Base-by-base conservation (phyloP, 2,113 vertebrate genomes). In the Chaenocephalus aceratus region DNA sequence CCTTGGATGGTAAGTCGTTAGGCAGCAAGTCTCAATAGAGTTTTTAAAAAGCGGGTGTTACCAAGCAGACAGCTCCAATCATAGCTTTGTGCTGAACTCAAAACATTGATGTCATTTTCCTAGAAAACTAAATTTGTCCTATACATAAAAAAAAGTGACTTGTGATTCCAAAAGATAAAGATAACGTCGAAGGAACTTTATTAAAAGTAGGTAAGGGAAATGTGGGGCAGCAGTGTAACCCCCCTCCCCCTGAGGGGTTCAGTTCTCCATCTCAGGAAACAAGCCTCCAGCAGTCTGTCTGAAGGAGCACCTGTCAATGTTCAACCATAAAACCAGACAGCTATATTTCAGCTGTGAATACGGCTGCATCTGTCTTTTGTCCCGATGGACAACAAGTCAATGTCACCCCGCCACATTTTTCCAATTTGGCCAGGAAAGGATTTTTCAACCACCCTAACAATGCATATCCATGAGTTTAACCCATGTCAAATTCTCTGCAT, bases 221-320 rank as follows among this genome's bases (percentile, higher is more conserved):
- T 48, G 41, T 14, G 15, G 52, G 10, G 51, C 15, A 44, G 3
- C 5, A 21, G 14, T 21, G 49, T 56, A 30, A 16, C 30, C 30
- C 3, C 30, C 30, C 3, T 0, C 30, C 36, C 36, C 36, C 36
- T 41, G 36, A 7, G 36, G 36, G 7, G 60, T 58, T 36, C 30
- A 13, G 36, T 34, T 66, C 13, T 67, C 48, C 18, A 61, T 67
- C 21, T 56, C 3, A 72, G 30, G 62, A 41, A 41, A 68, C 11
- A 75, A 21, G 21, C 49, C 15, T 53, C 61, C 48, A 23, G 13
- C 30, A 59, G 59, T 26, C 30, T 34, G 11, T 75, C 60, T 72
- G 77, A 56, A 76, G 56, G 26, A 46, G 8, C 66, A 71, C 59
- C 76, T 79, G 72, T 66, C 61, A 67, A 61, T 45, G 26, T 34